A percentile compares a stretch with the other conserved stretches of the same genome.
Evolutionary conservation across 2,888 invertebrate species (phyloP).

Genomic region (Molorchus minor): DNA sequence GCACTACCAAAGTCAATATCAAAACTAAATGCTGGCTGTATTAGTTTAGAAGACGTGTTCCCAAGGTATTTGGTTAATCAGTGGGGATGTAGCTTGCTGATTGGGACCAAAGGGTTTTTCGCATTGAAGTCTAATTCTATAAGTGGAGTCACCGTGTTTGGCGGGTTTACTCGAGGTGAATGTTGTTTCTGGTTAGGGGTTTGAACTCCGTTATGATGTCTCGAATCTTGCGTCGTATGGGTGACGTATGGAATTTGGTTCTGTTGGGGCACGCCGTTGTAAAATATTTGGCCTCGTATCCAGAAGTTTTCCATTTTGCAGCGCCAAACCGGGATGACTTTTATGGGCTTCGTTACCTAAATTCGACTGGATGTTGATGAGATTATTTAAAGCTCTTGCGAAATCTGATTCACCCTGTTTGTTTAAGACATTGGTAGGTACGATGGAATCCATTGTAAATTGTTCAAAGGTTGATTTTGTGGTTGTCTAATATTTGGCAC

Average conservation of each 20-base stretch:
- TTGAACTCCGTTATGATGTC: neutral
- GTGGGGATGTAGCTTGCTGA: neutral
- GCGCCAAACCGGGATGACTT: neutral
- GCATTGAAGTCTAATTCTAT: constrained; percentile 10
- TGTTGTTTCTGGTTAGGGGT: neutral
- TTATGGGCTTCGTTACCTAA: too few relatives aligned
- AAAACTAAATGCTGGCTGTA: constrained; percentile 1
- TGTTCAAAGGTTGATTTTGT: neutral
- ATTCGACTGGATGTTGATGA: neutral
- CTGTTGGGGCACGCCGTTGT: neutral
- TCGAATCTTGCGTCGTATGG: constrained; percentile 2
- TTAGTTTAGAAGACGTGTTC: neutral
- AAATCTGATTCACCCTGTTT: neutral
- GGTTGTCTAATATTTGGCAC: neutral
- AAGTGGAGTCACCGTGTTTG: neutral
- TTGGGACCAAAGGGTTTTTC: constrained; percentile 2
- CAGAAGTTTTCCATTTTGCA: neutral
- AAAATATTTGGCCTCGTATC: neutral
- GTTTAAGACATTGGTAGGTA: neutral
- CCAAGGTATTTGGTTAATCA: neutral
- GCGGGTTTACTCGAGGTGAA: neutral
- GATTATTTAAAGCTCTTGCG: neutral
- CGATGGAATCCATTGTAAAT: neutral
- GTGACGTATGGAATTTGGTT: constrained; percentile 9
- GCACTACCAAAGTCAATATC: constrained; percentile 6